Base-by-base conservation (phyloP, 64 coral and sea anemone genomes). In the Pocillopora verrucosa region DNA sequence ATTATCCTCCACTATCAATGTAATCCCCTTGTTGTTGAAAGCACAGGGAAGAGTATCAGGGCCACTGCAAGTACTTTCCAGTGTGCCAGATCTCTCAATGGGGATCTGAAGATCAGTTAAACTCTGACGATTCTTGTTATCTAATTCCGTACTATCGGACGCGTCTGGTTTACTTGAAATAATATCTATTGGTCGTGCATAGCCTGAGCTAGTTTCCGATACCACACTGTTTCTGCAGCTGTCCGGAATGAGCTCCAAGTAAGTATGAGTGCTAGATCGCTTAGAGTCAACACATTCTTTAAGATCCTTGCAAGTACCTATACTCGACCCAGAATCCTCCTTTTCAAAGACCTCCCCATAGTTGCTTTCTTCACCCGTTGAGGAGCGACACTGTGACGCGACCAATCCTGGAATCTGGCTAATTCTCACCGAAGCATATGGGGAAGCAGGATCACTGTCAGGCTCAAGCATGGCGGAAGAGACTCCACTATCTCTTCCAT, bases 371-470 rank as follows among this genome's bases (percentile, higher is more conserved):
- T 77, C 80, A 30, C 77, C 87, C 26, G n/a, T 25, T 16, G 80
- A 78, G 1, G 76, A 45, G 11, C 65, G 36, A 19, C 26, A 59
- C 76, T 38, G 37, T 36, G 57, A 59, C 13, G 72, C 35, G 35
- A 34, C 86, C 22, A 92, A 56, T 73, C 95, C 95, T 24, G 91
- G 88, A 61, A 97, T 97, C 72, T 97, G 95, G 88, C 95, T 97
- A 80, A 97, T 97, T 37, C 95, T 83, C 38, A 97, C 95, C 20
- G 88, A 93, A 24, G 95, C 95, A 75, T 97, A 97, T 11, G 95
- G 95, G 9, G 91, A 93, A 16, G 92, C 72, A 59, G 77, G 34
- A 16, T 83, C 84, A 57, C 77, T 86, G 36, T 73, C 77, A 17
- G 90, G 60, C 6, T 88, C 93, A 5, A 68, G 26, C 56, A 78